Conservation (phyloP, 2,797 vertebrate genomes). For the Acrossocheilus fasciatus region DNA sequence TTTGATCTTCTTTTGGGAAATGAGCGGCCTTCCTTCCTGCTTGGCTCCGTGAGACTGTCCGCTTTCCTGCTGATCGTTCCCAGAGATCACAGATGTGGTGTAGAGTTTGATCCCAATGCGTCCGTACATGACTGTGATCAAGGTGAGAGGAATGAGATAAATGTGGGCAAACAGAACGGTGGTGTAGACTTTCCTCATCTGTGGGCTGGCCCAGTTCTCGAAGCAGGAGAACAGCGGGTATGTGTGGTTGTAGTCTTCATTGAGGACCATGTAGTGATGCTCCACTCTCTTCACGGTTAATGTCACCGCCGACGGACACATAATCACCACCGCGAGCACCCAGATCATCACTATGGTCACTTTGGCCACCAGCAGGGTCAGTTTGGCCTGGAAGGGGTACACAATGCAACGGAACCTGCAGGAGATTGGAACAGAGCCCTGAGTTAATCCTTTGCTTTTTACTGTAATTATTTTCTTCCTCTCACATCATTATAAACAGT, state of each 20-base stretch:
- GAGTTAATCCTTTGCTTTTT: background rate
- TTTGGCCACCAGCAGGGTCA: conserved; percentile 77
- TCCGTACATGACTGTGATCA: conserved; percentile 81
- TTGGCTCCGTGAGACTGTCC: conserved; percentile 38
- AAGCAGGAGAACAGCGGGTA: conserved; percentile 80
- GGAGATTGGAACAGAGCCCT: conserved; percentile 1
- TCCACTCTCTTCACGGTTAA: conserved; percentile 77
- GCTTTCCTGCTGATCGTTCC: conserved; percentile 65
- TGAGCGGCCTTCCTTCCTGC: conserved; percentile 62
- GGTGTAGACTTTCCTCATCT: conserved; percentile 84
- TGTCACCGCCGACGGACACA: conserved; percentile 79
- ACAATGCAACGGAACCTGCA: conserved; percentile 82
- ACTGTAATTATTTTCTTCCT: background rate
- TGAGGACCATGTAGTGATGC: conserved; percentile 76
- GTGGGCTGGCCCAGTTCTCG: conserved; percentile 79
- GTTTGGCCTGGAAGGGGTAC: conserved; percentile 81
- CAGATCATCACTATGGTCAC: conserved; percentile 79
- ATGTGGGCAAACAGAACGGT: conserved; percentile 80
- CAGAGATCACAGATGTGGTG: conserved; percentile 70
- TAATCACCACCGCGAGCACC: conserved; percentile 78
- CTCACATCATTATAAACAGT: background rate
- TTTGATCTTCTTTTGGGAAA: conserved; percentile 79
- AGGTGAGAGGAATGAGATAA: conserved; percentile 78
- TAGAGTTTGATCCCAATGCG: conserved; percentile 80
- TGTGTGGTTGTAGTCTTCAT: conserved; percentile 73